A percentile compares a stretch with the other conserved stretches of the same genome.
phyloP scores from a whole-genome alignment of 2,888 invertebrate genomes.

The Eupithecia tripunctaria region DNA sequence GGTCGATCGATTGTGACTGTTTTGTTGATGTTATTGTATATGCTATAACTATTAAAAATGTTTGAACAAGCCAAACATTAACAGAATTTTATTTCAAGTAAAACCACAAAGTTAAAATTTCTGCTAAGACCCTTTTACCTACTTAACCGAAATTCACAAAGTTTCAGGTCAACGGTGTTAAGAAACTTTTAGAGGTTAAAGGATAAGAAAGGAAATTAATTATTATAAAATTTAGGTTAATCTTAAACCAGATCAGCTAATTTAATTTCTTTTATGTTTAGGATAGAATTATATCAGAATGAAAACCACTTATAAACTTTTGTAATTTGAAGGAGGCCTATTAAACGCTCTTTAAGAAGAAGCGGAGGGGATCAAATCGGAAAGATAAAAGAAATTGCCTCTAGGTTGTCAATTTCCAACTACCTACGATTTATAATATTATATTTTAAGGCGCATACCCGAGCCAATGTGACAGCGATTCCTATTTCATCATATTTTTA shows the following conservation, averaged over 20 bases:
- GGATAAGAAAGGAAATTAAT: conserved; percentile 37
- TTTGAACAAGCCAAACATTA: neutral
- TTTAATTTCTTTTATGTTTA: conserved; percentile 17
- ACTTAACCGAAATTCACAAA: conserved; percentile 45
- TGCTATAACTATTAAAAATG: neutral
- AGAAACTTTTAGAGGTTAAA: conserved; percentile 40
- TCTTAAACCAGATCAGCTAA: conserved; percentile 25
- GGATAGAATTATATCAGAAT: neutral
- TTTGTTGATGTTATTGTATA: neutral
- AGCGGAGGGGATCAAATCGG: neutral
- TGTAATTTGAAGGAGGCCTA: conserved; percentile 6
- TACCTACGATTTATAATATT: neutral
- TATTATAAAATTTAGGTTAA: conserved; percentile 29
- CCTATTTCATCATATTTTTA: too few species aligned
- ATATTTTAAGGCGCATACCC: too few species aligned
- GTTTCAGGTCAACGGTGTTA: conserved; percentile 44
- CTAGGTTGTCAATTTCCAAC: neutral
- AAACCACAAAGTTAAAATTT: neutral
- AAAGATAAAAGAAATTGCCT: neutral
- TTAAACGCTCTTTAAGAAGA: conserved; percentile 8
- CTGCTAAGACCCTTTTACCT: conserved; percentile 28
- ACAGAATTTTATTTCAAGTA: neutral
- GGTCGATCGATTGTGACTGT: conserved; percentile 18
- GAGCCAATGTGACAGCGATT: too few species aligned
- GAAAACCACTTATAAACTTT: conserved; percentile 3